Percentiles rank a stretch among this genome's conserved stretches.
phyloP scores from a whole-genome alignment of 2,888 invertebrate genomes.

The Drosophila rellima region DNA sequence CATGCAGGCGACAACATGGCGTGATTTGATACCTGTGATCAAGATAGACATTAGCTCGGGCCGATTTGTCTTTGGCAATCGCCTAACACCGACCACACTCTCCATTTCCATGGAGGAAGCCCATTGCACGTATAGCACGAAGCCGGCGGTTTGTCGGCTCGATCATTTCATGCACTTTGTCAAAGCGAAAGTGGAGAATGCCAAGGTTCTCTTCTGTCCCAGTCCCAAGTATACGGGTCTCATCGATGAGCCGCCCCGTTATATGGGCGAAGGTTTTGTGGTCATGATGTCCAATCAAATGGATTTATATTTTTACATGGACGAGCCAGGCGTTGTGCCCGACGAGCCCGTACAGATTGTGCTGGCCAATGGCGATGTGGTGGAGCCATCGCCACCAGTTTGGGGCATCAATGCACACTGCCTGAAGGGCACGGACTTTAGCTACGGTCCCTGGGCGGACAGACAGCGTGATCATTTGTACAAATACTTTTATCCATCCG shows the following conservation, averaged over 20 bases:
- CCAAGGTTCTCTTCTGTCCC: conserved; percentile 97
- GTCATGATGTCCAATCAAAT: conserved; percentile 97
- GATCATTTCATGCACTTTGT: conserved; percentile 98
- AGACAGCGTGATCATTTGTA: conserved; percentile 97
- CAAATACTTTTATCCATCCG: conserved; percentile 97
- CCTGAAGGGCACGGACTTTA: conserved; percentile 96
- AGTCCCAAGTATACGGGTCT: conserved; percentile 97
- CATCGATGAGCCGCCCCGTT: conserved; percentile 97
- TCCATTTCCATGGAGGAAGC: conserved; percentile 97
- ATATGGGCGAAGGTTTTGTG: conserved; percentile 99
- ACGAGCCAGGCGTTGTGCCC: conserved; percentile 96
- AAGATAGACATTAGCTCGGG: conserved; percentile 97
- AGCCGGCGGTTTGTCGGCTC: conserved; percentile 96
- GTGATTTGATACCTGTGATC: conserved; percentile 98
- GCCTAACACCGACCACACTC: conserved; percentile 96
- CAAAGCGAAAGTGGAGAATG: conserved; percentile 97
- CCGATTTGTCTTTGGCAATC: conserved; percentile 97
- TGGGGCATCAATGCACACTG: conserved; percentile 98
- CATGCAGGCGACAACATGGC: conserved; percentile 95
- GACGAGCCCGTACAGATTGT: conserved; percentile 95
- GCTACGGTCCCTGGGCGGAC: conserved; percentile 99
- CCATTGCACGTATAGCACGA: conserved; percentile 97
- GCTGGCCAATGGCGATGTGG: conserved; percentile 96
- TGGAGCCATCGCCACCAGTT: conserved; percentile 96
- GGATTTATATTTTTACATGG: conserved; percentile 98